Percentiles rank a stretch among this genome's conserved stretches.
phyloP scores from a whole-genome alignment of 2,113 vertebrate genomes.

The Caracal caracal region DNA sequence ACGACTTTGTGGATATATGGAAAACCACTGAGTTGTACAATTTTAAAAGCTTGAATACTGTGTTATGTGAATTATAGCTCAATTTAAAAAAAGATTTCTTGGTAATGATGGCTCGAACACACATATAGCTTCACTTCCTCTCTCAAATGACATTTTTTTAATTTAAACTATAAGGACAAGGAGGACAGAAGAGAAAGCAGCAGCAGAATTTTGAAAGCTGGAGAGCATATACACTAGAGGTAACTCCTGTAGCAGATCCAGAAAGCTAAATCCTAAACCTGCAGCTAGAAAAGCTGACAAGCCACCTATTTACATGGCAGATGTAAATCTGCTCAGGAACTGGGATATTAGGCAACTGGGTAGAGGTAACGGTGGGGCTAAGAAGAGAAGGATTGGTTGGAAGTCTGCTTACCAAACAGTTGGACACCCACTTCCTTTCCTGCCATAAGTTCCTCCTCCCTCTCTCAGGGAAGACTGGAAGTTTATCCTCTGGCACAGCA shows the following conservation, averaged over 20 bases:
- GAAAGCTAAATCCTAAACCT: not conserved
- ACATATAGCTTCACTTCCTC: not conserved
- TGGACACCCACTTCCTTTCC: not conserved
- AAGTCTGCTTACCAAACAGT: not conserved
- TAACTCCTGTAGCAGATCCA: not conserved
- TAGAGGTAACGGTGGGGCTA: not conserved
- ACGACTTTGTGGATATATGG: not conserved
- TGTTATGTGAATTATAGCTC: not conserved
- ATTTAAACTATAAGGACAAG: not conserved
- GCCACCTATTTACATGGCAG: not conserved
- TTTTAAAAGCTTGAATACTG: conserved; percentile 15
- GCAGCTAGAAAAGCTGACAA: not conserved
- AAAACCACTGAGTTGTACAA: not conserved
- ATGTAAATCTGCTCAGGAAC: not conserved
- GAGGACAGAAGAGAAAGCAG: not conserved
- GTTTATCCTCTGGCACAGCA: not conserved
- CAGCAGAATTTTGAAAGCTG: not conserved
- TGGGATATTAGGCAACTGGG: not conserved
- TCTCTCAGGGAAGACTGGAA: not conserved
- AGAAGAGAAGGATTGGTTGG: not conserved
- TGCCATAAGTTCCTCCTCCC: not conserved
- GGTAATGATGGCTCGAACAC: not conserved
- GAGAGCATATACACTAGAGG: not conserved
- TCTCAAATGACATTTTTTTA: not conserved
- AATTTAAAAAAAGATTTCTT: conserved; percentile 20